Evolutionary conservation across 1,140 invertebrate genomes (phyloP).

Genomic region (Aphaenogaster rudis): DNA sequence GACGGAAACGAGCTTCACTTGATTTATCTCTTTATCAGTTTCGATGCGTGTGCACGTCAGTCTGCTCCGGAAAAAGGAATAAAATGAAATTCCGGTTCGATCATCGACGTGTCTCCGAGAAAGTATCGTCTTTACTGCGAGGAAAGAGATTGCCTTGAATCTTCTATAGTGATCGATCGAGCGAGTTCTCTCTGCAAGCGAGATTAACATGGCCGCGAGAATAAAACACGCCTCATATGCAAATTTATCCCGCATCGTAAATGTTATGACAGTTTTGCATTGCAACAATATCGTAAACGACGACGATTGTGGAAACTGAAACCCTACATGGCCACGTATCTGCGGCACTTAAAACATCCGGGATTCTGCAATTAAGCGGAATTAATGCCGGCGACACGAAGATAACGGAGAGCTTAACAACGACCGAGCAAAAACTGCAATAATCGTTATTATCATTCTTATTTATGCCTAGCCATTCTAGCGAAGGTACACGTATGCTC

Average conservation of each 20-base stretch:
- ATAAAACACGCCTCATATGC: slow-evolving; percentile 14
- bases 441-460: slow-evolving; percentile 58
- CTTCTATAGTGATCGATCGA: slow-evolving; percentile 69
- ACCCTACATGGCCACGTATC: neutral
- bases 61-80: slow-evolving; percentile 83
- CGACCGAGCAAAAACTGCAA: slow-evolving; percentile 5
- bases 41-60: slow-evolving; percentile 75
- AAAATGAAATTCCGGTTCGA: slow-evolving; percentile 85
- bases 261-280: slow-evolving; percentile 35
- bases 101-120: slow-evolving; percentile 80
- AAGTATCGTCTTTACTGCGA: slow-evolving; percentile 80
- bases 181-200: neutral
- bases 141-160: slow-evolving; percentile 83
- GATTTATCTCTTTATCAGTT: slow-evolving; percentile 76
- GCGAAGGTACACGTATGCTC: slow-evolving; percentile 7
- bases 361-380: slow-evolving; percentile 38
- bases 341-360: slow-evolving; percentile 15
- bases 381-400: slow-evolving; percentile 37
- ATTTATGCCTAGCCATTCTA: slow-evolving; percentile 36
- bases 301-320: slow-evolving; percentile 2
- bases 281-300: slow-evolving; percentile 36
- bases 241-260: slow-evolving; percentile 37
- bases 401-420: slow-evolving; percentile 48
- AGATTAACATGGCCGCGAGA: neutral
- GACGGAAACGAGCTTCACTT: slow-evolving; percentile 74